Evolutionary conservation across 2,888 invertebrate species (phyloP), one percentile per base, ranked within the genome.

Genomic region (Subacronicta megacephala): DNA sequence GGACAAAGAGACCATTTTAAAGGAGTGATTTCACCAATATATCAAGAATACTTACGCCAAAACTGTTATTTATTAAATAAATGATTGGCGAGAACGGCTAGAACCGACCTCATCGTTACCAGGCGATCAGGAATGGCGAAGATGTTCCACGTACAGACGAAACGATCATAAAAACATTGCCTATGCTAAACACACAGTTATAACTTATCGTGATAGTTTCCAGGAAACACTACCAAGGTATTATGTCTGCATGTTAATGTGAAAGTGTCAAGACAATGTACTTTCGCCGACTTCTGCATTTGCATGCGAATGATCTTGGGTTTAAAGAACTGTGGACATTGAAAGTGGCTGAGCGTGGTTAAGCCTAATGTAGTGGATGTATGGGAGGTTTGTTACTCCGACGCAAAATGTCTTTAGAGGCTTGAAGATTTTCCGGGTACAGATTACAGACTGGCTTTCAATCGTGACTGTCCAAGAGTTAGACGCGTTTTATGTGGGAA

Each of bases 201-300:
- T 75, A 75, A 64, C 47, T 71, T 62, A 72, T 67, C 65, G 75
- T 73, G 72, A 78, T 72, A 70, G 79, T 87, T 89, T 89, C 87
- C 84, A 85, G 81, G 85, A 81, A 85, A 76, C 77, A 59, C 75
- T 78, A 66, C 68, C 67, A 67, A 68, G 71, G 62, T 68, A 67
- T 71, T 69, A 71, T 75, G 78, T 76, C 76, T 80, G 83, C 81
- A 82, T 86, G 76, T 72, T 82, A 82, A 88, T 86, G 89, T 82
- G 89, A 90, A 91, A 90, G 90, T 82, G 75, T 75, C 66, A 80
- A 77, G 77, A 84, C 85, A 85, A 83, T 84, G 80, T 80, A 82
- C 88, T 89, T 88, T 88, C 89, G 83, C 84, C 79, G 57, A 62
- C 75, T 75, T 62, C 74, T 55, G 53, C 53, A 73, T 83, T 77